Evolutionary conservation across 2,113 vertebrate genomes (phyloP).

Genomic region (Anthoscopus minutus): DNA sequence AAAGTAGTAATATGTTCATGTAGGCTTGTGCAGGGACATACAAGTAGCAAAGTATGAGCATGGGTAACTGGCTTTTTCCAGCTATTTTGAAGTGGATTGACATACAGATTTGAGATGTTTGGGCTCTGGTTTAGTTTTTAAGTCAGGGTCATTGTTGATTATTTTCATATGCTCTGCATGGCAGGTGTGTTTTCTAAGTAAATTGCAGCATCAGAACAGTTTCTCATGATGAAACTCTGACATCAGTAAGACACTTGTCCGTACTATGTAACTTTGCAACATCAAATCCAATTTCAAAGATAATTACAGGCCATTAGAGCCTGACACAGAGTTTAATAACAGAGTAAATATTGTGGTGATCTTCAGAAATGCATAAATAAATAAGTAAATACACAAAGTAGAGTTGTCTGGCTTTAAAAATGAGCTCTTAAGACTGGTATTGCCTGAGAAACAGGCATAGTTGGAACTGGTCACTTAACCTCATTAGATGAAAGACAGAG

Average conservation of each 20-base stretch:
- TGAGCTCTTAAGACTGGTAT: background rate
- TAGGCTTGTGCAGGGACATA: background rate
- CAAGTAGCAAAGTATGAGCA: background rate
- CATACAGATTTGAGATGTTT: background rate
- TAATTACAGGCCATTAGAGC: slow-evolving; percentile 56
- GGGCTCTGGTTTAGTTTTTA: background rate
- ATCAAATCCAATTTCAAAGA: slow-evolving; percentile 26
- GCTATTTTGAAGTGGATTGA: background rate
- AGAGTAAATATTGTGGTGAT: slow-evolving; percentile 50
- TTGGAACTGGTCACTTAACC: slow-evolving; percentile 20
- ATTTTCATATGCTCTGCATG: background rate
- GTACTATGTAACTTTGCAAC: slow-evolving; percentile 24
- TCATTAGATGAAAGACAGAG: background rate
- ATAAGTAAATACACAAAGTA: slow-evolving; percentile 30
- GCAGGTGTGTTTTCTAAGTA: slow-evolving; percentile 11
- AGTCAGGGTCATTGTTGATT: background rate
- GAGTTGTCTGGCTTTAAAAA: slow-evolving; percentile 34
- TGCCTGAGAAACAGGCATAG: slow-evolving; percentile 5
- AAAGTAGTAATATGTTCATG: background rate
- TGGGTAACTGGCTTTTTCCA: background rate
- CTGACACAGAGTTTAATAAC: slow-evolving; percentile 58
- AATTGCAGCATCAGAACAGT: background rate
- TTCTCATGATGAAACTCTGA: slow-evolving; percentile 15
- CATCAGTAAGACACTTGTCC: slow-evolving; percentile 30
- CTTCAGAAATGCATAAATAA: slow-evolving; percentile 61